Percentiles rank a stretch among this genome's conserved stretches.
phyloP scores from a whole-genome alignment of 2,113 vertebrate genomes.

The Picathartes gymnocephalus region DNA sequence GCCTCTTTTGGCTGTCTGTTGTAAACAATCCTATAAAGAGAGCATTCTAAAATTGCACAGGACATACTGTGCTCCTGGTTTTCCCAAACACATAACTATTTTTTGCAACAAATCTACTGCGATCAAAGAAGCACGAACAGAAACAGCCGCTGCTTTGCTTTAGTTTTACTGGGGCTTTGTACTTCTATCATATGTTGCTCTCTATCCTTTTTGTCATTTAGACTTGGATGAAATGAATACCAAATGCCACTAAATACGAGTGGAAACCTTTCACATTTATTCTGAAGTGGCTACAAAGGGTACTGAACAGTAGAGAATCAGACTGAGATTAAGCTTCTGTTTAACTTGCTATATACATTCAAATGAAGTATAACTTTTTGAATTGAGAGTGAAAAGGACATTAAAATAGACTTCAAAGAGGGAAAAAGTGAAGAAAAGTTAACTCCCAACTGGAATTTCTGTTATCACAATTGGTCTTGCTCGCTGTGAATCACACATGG shows the following conservation, averaged over 20 bases:
- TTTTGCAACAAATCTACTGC: background rate
- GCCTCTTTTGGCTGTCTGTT: background rate
- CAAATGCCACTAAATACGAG: background rate
- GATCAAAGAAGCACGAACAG: background rate
- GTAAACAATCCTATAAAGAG: background rate
- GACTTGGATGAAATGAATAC: background rate
- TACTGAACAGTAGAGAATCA: background rate
- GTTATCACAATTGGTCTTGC: background rate
- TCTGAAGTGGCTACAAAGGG: conserved; percentile 7
- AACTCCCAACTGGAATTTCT: background rate
- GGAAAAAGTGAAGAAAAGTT: background rate
- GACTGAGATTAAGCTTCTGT: conserved; percentile 13
- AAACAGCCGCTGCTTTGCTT: background rate
- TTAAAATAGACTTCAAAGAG: conserved; percentile 11
- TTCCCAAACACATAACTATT: background rate
- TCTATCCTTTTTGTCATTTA: background rate
- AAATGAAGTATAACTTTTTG: conserved; percentile 24
- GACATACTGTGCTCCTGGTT: background rate
- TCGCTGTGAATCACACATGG: background rate
- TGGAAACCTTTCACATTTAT: conserved; percentile 24
- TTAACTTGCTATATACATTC: conserved; percentile 32
- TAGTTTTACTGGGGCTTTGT: background rate
- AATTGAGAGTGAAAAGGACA: background rate
- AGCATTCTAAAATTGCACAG: background rate
- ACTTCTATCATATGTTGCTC: background rate